Evolutionary conservation across 2,113 vertebrate genomes (phyloP).

Genomic region (Proterorhinus semilunaris): DNA sequence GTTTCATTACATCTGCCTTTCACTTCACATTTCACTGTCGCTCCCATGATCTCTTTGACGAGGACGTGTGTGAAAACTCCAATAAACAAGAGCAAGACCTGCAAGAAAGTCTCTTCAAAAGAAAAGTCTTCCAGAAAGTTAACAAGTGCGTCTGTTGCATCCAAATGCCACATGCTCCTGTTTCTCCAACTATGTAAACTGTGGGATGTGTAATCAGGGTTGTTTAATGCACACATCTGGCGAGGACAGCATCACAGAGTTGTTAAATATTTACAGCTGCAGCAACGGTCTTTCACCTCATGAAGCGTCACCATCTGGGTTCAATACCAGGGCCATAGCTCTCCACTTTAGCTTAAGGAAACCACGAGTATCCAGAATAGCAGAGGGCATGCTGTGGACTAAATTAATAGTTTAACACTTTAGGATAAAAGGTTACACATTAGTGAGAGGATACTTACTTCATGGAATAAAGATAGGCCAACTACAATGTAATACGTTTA

Average conservation of each 20-base stretch:
- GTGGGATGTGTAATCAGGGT: slow-evolving; percentile 81
- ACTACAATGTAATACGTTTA: no score
- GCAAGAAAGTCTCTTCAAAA: slow-evolving; percentile 64
- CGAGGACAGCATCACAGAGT: slow-evolving; percentile 70
- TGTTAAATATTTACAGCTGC: slow-evolving; percentile 80
- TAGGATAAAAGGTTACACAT: slow-evolving; percentile 33
- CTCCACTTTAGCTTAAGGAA: slow-evolving; percentile 48
- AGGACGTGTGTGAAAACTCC: slow-evolving; percentile 62
- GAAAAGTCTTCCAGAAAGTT: slow-evolving; percentile 58
- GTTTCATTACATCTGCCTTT: slow-evolving; percentile 41
- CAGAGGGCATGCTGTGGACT: slow-evolving; percentile 34
- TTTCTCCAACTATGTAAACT: slow-evolving; percentile 81
- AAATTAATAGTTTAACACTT: slow-evolving; percentile 46
- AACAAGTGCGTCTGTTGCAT: slow-evolving; percentile 69
- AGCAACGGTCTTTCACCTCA: slow-evolving; percentile 73
- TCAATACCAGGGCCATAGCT: slow-evolving; percentile 65
- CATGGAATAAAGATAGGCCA: no score
- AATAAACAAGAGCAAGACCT: slow-evolving; percentile 59
- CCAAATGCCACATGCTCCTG: slow-evolving; percentile 77
- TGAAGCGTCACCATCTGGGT: slow-evolving; percentile 75
- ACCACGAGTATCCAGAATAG: slow-evolving; percentile 62
- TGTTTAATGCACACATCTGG: slow-evolving; percentile 82
- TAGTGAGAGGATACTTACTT: not conserved
- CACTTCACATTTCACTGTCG: slow-evolving; percentile 38
- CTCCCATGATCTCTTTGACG: slow-evolving; percentile 59